Conservation (phyloP, 1,140 invertebrate species). For the Acromyrmex echinatior region DNA sequence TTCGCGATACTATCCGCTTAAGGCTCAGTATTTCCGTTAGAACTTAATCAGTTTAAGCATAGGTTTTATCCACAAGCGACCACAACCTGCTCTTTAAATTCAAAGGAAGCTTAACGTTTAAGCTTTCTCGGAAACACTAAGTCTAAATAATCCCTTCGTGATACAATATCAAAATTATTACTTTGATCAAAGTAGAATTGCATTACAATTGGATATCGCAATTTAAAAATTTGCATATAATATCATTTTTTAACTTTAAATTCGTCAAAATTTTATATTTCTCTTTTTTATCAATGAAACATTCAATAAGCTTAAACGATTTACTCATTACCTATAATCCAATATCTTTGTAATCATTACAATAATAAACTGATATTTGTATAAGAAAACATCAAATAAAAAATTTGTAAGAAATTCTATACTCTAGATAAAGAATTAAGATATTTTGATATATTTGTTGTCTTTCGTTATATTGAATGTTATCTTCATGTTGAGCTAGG, state of each 20-base stretch:
- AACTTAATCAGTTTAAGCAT: conserved; percentile 59
- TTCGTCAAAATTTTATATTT: neutral
- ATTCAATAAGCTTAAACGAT: neutral
- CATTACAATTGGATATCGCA: neutral
- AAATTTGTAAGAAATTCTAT: neutral
- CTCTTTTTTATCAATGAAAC: neutral
- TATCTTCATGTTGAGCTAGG: conserved; percentile 2
- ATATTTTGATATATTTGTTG: neutral
- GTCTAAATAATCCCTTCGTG: conserved; percentile 16
- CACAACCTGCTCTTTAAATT: conserved; percentile 56
- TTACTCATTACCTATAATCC: neutral
- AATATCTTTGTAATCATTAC: neutral
- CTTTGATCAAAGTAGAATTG: neutral
- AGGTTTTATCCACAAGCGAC: conserved; percentile 54
- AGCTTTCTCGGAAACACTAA: conserved; percentile 11
- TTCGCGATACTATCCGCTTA: conserved; percentile 57
- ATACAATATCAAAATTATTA: conserved; percentile 38
- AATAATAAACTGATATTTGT: neutral
- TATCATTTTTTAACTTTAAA: neutral
- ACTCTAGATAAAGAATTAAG: neutral
- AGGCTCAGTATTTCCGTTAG: conserved; percentile 47
- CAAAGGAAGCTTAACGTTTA: conserved; percentile 52
- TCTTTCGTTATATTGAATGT: neutral
- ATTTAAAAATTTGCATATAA: neutral
- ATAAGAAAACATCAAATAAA: neutral